Base-by-base conservation (phyloP, 2,888 invertebrate species). In the Tigriopus californicus region DNA sequence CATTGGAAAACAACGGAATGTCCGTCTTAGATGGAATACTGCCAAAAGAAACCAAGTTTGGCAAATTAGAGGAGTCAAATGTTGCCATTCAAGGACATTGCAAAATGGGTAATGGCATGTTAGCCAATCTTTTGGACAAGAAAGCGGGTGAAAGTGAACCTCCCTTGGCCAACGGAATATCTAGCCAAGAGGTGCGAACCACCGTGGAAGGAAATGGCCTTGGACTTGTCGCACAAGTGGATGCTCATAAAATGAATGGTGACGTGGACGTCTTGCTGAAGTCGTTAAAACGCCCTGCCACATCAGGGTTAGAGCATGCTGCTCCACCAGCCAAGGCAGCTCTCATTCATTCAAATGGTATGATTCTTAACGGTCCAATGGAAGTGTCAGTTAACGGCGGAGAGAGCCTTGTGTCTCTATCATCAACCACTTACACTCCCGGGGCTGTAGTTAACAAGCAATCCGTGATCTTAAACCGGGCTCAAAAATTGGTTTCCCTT, bases 41-140 rank as follows among this genome's bases (percentile, higher is more conserved):
- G 18, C 24, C 54, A 13, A 54, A 54, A 41, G 24, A 54, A 5
- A 6, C 33, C 15, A 24, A 25, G 2, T 13, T 41, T 10, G 40
- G 18, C 33, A 33, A 33, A 33, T 33, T 8, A 5, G 33, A 33
- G 33, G 33, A 33, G 33, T 33, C 33, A 25, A 41, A n/a, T n/a
- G 33, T n/a, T 41, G 6, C 20, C 41, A n/a, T 15, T 61, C 41
- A 61, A 61, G 47, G 24, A 22, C 15, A 59, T 49, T 20, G 24
- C 12, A 49, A 18, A 22, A 61, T 61, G 52, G 61, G 64, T 48
- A 68, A 68, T 60, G 69, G 69, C 55, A 84, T 87, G 82, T 73
- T 88, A 51, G 86, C 86, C 0, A 87, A 88, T 69, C 72, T 88
- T 56, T 73, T 89, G 3, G 88, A 89, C 68, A 81, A 85, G 67